Evolutionary conservation across 1,140 invertebrate genomes (phyloP).

Genomic region (Diprion similis): DNA sequence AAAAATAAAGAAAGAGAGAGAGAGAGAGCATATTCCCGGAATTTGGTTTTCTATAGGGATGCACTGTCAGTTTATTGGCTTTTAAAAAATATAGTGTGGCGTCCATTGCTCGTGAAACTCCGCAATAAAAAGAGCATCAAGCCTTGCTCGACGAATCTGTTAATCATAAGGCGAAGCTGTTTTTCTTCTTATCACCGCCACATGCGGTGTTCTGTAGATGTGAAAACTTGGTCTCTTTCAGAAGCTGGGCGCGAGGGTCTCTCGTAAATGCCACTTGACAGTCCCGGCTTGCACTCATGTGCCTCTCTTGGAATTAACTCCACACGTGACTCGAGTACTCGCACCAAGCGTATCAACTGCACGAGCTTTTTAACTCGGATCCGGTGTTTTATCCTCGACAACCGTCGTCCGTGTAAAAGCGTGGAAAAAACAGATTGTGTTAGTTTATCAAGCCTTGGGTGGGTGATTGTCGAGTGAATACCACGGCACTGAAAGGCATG

Average conservation of each 20-base stretch:
- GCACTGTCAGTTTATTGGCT: not conserved
- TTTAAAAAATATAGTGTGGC: not conserved
- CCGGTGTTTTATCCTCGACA: not conserved
- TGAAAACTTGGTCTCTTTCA: not conserved
- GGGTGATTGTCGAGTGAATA: too few relatives aligned
- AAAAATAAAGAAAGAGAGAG: not conserved
- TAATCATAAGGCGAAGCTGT: not conserved
- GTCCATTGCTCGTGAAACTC: not conserved
- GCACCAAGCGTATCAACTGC: not conserved
- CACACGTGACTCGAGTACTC: not conserved
- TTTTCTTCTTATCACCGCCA: not conserved
- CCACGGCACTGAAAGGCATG: too few relatives aligned
- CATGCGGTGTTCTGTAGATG: not conserved
- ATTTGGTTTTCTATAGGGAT: not conserved
- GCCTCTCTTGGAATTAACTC: not conserved
- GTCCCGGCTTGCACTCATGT: not conserved
- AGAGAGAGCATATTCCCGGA: not conserved
- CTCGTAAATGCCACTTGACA: slow-evolving; percentile 2
- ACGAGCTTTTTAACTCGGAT: not conserved
- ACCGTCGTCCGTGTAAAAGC: not conserved
- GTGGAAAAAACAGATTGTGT: too few relatives aligned
- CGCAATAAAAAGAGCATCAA: not conserved
- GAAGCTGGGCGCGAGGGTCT: not conserved
- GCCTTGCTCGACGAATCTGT: not conserved
- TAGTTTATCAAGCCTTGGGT: too few relatives aligned